These are phyloP conservation scores for Peucedramus taeniatus DNA, from an alignment of 2,113 vertebrate species.

Conservation along the genomic window DNA sequence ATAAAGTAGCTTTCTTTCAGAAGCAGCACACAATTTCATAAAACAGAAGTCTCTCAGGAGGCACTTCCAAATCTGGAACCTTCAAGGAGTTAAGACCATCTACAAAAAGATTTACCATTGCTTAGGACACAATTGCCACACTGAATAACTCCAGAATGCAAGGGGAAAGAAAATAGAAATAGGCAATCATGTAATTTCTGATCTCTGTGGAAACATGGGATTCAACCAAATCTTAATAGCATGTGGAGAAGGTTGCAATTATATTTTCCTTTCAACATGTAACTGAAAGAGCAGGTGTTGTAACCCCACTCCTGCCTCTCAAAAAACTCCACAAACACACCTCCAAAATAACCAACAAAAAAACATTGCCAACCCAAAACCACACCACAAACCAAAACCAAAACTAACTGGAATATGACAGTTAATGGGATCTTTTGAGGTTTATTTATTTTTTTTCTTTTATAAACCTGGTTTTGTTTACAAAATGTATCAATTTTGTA, in stretches of 20 bases:
- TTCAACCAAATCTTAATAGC: not conserved
- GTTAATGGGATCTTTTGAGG: not conserved
- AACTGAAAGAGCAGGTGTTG: not conserved
- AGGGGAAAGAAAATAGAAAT: not conserved
- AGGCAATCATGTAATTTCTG: not conserved
- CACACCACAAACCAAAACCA: not conserved
- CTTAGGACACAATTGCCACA: not conserved
- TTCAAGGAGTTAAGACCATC: not conserved
- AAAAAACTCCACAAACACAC: not conserved
- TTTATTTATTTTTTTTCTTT: not conserved
- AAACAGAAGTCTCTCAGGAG: not conserved
- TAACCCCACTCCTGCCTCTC: not conserved
- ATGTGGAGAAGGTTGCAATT: not conserved
- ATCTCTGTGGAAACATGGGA: not conserved
- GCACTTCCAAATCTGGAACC: not conserved
- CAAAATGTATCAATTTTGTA: not conserved
- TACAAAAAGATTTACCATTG: not conserved
- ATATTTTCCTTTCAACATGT: not conserved
- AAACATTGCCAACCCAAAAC: fast-evolving
- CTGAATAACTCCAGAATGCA: not conserved
- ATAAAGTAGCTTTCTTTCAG: not conserved
- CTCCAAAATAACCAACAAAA: not conserved
- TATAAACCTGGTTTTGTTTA: not conserved
- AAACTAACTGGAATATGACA: not conserved
- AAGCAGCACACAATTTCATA: not conserved